Evolutionary conservation across 2,113 vertebrate species (phyloP).

Genomic region (Riparia riparia): DNA sequence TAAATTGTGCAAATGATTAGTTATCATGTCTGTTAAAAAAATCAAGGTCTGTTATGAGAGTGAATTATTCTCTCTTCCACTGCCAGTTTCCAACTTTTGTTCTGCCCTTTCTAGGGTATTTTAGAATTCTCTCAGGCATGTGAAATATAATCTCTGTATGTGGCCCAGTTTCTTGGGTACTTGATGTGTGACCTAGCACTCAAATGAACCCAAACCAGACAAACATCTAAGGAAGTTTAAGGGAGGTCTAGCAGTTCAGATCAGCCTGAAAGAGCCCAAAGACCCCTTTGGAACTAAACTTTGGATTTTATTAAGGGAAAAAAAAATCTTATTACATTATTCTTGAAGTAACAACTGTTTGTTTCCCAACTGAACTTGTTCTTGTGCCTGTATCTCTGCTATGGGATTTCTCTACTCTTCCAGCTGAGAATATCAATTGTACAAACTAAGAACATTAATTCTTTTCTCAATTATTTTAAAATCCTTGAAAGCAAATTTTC

Average conservation of each 20-base stretch:
- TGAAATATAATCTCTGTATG: background rate
- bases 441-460: background rate
- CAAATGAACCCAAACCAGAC: background rate
- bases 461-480: background rate
- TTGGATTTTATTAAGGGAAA: background rate
- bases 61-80: background rate
- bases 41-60: background rate
- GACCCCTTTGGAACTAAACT: background rate
- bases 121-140: background rate
- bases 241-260: background rate
- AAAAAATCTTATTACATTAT: background rate
- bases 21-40: background rate
- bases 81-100: background rate
- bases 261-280: background rate
- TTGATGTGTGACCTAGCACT: background rate
- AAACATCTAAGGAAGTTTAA: background rate
- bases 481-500: background rate
- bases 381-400: background rate
- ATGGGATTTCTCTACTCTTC: background rate
- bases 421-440: background rate
- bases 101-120: background rate
- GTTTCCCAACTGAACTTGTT: background rate
- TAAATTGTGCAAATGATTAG: constrained; percentile 6
- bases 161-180: background rate
- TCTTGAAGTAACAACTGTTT: background rate